These are phyloP conservation scores for Amiota minor DNA, from an alignment of 2,888 invertebrate species.

Conservation along the genomic window DNA sequence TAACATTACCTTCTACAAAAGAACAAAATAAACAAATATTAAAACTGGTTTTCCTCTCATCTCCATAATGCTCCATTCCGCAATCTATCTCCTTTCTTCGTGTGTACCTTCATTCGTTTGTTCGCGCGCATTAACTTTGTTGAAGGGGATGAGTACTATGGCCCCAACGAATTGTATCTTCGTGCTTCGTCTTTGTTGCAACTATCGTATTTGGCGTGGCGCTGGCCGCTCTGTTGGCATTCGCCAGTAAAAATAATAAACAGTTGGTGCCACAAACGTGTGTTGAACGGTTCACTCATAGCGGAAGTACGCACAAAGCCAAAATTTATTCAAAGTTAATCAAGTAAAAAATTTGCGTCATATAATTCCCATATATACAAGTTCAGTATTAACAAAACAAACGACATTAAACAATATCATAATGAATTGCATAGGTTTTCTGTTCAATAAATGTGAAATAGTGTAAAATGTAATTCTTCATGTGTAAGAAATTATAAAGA, in stretches of 20 bases:
- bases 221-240: constrained; percentile 32
- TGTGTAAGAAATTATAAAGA: too few relatives aligned
- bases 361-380: constrained; percentile 7
- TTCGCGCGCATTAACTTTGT: too few relatives aligned
- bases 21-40: constrained; percentile 3
- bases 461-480: too few relatives aligned
- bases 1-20: neutral
- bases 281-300: constrained; percentile 62
- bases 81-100: neutral
- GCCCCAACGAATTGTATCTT: neutral
- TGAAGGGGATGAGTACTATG: too few relatives aligned
- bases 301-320: constrained; percentile 25
- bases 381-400: neutral
- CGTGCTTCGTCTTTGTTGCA: constrained; percentile 1
- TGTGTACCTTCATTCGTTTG: neutral
- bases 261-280: constrained; percentile 69
- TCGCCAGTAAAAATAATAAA: constrained; percentile 54
- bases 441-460: too few relatives aligned
- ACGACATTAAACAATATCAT: too few relatives aligned
- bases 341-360: neutral
- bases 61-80: constrained; percentile 19
- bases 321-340: neutral
- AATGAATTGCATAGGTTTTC: too few relatives aligned
- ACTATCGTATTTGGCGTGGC: neutral
- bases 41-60: constrained; percentile 13